A percentile compares a stretch with the other conserved stretches of the same genome.
Conservation (phyloP, 92 coral and sea anemone genomes). For the Diadumene lineata region DNA sequence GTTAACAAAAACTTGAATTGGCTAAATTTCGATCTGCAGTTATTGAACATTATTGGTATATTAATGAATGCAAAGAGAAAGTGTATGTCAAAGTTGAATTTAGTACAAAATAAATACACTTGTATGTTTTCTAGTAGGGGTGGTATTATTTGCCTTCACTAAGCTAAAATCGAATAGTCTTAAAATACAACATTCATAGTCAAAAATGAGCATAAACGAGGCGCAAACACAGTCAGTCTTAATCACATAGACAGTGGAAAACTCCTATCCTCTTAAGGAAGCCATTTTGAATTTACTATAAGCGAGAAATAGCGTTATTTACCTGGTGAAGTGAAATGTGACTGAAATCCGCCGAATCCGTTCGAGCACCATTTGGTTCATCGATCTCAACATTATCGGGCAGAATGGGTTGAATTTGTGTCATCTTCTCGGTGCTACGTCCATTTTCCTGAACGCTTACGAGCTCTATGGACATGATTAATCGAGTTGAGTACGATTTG, state of each 20-base stretch:
- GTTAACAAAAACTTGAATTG: too few relatives aligned
- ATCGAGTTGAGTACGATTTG: neutral
- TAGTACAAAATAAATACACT: neutral
- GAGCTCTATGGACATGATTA: neutral
- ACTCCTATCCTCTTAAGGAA: neutral
- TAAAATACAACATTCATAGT: too few relatives aligned
- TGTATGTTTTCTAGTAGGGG: neutral
- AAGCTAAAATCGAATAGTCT: too few relatives aligned
- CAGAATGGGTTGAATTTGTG: neutral
- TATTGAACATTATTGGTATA: too few relatives aligned
- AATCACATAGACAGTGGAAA: neutral
- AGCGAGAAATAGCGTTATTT: neutral
- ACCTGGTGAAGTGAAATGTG: conserved; percentile 58
- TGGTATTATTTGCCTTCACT: too few relatives aligned
- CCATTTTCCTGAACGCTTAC: neutral
- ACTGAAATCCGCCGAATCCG: conserved; percentile 33
- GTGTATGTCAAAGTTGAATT: too few relatives aligned
- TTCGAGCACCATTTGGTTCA: neutral
- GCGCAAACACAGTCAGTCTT: neutral
- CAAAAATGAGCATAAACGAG: neutral
- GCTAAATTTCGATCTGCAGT: too few relatives aligned
- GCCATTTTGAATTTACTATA: neutral
- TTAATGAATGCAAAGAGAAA: too few relatives aligned
- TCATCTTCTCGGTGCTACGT: neutral
- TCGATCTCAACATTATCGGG: neutral